A percentile compares a stretch with the other conserved stretches of the same genome.
phyloP scores from a whole-genome alignment of 2,113 vertebrate species.

The Pavo muticus region DNA sequence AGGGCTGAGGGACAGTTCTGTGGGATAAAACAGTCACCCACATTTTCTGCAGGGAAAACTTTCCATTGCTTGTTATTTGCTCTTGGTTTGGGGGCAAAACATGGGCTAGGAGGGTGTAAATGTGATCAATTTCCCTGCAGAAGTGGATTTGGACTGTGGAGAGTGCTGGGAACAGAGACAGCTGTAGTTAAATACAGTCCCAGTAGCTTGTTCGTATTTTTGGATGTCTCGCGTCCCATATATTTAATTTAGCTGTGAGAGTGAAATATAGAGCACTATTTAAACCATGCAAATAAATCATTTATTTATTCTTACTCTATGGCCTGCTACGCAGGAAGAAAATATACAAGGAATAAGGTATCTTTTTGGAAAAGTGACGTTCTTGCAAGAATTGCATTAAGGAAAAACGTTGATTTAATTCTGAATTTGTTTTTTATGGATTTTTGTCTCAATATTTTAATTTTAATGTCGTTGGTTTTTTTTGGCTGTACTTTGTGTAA shows the following conservation, averaged over 20 bases:
- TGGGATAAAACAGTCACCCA: fast-evolving
- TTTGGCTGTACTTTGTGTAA: conserved; percentile 19
- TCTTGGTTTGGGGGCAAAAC: neutral
- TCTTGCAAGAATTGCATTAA: neutral
- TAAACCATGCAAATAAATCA: neutral
- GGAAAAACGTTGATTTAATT: conserved; percentile 4
- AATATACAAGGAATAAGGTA: neutral
- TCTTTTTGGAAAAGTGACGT: neutral
- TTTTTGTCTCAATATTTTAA: neutral
- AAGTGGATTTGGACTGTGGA: neutral
- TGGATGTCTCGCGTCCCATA: neutral
- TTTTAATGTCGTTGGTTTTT: neutral
- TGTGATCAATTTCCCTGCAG: neutral
- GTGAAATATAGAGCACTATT: neutral
- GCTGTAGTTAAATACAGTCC: neutral
- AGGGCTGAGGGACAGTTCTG: neutral
- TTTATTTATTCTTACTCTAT: neutral
- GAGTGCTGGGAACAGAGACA: neutral
- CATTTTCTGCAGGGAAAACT: neutral
- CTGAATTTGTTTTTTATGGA: neutral
- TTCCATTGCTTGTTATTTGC: neutral
- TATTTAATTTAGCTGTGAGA: neutral
- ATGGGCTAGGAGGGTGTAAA: neutral
- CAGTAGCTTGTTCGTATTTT: neutral
- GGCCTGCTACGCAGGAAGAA: neutral